Conservation (phyloP, 2,113 vertebrate species). For the Dendropsophus ebraccatus region DNA sequence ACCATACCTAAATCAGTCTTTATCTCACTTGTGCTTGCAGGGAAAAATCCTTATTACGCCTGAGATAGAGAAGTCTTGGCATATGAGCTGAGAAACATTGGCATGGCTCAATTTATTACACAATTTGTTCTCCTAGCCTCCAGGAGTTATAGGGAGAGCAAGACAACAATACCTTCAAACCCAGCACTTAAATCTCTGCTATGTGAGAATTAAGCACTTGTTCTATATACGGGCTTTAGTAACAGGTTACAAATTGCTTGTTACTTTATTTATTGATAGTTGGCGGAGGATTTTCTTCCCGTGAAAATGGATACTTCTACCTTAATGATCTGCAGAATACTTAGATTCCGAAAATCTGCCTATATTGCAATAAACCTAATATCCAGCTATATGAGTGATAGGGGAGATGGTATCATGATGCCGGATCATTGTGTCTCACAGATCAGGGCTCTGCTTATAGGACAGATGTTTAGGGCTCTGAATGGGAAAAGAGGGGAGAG, state of each 20-base stretch:
- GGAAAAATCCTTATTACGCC: background rate
- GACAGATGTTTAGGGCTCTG: constrained; percentile 35
- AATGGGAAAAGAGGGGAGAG: constrained; percentile 4
- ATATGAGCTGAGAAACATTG: background rate
- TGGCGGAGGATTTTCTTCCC: background rate
- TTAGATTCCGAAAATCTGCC: background rate
- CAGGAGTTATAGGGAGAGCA: constrained; percentile 12
- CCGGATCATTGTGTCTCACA: background rate
- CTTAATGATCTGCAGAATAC: background rate
- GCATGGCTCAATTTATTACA: constrained; percentile 13
- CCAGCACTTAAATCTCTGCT: constrained; percentile 15
- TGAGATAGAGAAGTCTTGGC: background rate
- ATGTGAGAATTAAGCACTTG: constrained; percentile 22
- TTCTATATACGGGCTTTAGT: background rate
- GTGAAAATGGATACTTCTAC: background rate
- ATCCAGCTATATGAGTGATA: background rate
- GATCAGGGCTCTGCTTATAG: background rate
- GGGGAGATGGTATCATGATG: background rate
- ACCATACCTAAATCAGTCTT: background rate
- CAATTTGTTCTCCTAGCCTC: constrained; percentile 20
- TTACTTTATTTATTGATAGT: background rate
- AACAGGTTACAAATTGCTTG: constrained; percentile 14
- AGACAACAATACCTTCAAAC: constrained; percentile 9
- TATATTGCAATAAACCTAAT: background rate
- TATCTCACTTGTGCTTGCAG: background rate